Percentiles rank a stretch among this genome's conserved stretches.
Conservation (phyloP, 2,113 vertebrate genomes). For the Lipophrys pholis region DNA sequence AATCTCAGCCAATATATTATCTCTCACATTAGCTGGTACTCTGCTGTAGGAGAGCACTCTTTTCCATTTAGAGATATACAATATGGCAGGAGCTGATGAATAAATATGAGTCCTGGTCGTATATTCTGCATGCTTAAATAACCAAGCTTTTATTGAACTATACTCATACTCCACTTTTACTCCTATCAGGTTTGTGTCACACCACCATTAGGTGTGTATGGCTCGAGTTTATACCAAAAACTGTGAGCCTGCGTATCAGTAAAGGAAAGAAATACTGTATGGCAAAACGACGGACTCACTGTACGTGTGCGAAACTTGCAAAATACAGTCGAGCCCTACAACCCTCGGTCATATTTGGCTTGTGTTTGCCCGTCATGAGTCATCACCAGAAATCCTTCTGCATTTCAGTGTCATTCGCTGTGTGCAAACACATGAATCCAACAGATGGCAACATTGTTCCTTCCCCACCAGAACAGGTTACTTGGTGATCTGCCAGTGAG, state of each 20-base stretch:
- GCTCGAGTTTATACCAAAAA: slow-evolving; percentile 30
- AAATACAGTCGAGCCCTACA: slow-evolving; percentile 36
- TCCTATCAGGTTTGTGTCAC: slow-evolving; percentile 36
- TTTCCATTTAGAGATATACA: slow-evolving; percentile 70
- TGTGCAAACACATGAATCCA: slow-evolving; percentile 70
- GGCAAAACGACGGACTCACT: slow-evolving; percentile 33
- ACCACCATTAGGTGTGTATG: slow-evolving; percentile 31
- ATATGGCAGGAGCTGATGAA: slow-evolving; percentile 69
- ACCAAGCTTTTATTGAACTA: slow-evolving; percentile 51
- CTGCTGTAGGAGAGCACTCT: slow-evolving; percentile 48
- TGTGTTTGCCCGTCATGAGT: slow-evolving; percentile 70
- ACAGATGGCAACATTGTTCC: slow-evolving; percentile 85
- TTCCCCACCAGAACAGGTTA: slow-evolving; percentile 64
- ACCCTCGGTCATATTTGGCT: slow-evolving; percentile 65
- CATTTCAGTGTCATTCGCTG: slow-evolving; percentile 38
- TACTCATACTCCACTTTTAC: slow-evolving; percentile 37
- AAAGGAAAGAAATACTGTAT: slow-evolving; percentile 19
- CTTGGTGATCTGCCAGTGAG: slow-evolving; percentile 56
- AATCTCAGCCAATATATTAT: slow-evolving; percentile 73
- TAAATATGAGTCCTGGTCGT: slow-evolving; percentile 67
- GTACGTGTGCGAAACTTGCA: slow-evolving; percentile 33
- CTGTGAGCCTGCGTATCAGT: background rate
- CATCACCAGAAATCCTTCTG: slow-evolving; percentile 50
- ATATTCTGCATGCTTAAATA: slow-evolving; percentile 67
- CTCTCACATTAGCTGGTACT: slow-evolving; percentile 64